These are phyloP conservation scores for Andrena praecox DNA, from an alignment of 2,888 invertebrate genomes.

Conservation along the genomic window DNA sequence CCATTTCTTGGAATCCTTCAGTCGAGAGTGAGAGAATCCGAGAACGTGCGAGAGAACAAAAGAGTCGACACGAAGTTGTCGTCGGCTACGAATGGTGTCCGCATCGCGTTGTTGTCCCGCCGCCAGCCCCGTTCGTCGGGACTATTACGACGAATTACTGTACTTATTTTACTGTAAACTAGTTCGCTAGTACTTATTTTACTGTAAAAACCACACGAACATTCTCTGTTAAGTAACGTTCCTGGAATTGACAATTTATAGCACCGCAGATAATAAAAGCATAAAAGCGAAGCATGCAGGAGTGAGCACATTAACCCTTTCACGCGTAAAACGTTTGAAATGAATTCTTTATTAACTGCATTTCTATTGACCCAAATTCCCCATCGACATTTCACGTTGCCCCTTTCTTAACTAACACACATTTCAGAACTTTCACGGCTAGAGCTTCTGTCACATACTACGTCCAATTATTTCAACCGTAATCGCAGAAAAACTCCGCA, in stretches of 20 bases:
- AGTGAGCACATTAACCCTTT: constrained; percentile 2
- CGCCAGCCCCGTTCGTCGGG: too few species aligned
- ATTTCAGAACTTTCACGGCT: neutral
- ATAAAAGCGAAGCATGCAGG: constrained; percentile 17
- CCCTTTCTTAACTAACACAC: neutral
- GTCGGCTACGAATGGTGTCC: too few species aligned
- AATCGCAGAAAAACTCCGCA: neutral
- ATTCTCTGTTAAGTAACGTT: neutral
- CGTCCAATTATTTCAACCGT: neutral
- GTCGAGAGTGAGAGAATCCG: too few species aligned
- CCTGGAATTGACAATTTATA: too few species aligned
- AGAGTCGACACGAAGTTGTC: too few species aligned
- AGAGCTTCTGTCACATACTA: neutral
- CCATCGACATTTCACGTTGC: neutral
- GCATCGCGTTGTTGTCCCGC: too few species aligned
- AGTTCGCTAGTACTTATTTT: neutral
- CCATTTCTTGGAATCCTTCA: too few species aligned
- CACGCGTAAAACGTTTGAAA: neutral
- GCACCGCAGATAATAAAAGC: neutral
- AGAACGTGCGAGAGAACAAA: too few species aligned
- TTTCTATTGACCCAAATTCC: neutral
- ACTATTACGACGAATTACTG: too few species aligned
- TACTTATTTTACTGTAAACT: too few species aligned
- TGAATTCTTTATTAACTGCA: neutral
- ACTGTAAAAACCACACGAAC: neutral